Evolutionary conservation across 1,140 invertebrate species (phyloP).

Genomic region (Drosophila orena): DNA sequence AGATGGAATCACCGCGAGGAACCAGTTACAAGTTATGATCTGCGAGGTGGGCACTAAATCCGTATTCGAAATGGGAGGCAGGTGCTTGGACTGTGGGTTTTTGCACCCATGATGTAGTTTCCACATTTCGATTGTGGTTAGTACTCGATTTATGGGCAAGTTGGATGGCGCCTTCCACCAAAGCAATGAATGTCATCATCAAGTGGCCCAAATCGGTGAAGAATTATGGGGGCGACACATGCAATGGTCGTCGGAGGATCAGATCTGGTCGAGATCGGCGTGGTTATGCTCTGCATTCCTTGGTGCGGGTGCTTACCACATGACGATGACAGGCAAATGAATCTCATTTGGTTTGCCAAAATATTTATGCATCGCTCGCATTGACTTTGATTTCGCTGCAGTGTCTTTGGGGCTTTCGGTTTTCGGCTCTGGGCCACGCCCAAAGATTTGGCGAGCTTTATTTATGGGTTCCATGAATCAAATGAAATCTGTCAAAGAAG

Average conservation of each 20-base stretch:
- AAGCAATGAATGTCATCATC: conserved; percentile 69
- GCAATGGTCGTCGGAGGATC: conserved; percentile 43
- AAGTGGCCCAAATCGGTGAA: conserved; percentile 42
- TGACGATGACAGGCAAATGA: conserved; percentile 77
- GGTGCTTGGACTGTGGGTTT: conserved; percentile 27
- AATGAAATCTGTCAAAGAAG: conserved; percentile 78
- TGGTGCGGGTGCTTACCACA: conserved; percentile 49
- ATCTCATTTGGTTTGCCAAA: conserved; percentile 79
- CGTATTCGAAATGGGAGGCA: conserved; percentile 16
- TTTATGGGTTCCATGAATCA: conserved; percentile 75
- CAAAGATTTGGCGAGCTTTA: conserved; percentile 55
- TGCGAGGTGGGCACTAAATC: conserved; percentile 18
- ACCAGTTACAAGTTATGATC: conserved; percentile 41
- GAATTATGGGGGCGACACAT: conserved; percentile 73
- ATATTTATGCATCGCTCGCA: conserved; percentile 76
- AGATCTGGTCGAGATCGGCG: conserved; percentile 18
- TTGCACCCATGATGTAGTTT: background rate
- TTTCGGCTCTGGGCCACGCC: conserved; percentile 63
- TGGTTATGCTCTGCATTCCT: conserved; percentile 57
- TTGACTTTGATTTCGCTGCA: conserved; percentile 70
- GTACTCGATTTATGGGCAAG: conserved; percentile 59
- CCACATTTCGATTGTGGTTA: conserved; percentile 37
- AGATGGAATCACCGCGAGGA: conserved; percentile 53
- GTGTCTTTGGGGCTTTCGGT: conserved; percentile 17
- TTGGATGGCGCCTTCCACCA: conserved; percentile 56